Evolutionary conservation across 37 sponge, comb jelly and placozoan genomes (phyloP), one percentile per base, ranked within the genome.

Genomic region (Axinella damicornis): DNA sequence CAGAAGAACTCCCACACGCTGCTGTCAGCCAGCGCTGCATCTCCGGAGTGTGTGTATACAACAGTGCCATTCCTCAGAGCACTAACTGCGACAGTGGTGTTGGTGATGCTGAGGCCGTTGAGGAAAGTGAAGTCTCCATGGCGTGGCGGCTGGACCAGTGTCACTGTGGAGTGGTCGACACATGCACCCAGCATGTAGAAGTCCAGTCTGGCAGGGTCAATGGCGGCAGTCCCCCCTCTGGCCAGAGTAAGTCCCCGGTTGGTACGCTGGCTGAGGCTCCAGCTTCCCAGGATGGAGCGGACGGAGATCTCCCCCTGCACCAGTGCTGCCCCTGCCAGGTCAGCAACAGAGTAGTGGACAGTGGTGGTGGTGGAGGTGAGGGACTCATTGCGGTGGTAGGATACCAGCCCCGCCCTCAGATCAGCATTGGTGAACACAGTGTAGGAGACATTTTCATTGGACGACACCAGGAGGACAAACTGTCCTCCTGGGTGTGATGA

Each of bases 351-450:
- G 76, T 83, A 83, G 65, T 36, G 38, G 61, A 46, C 40, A 0
- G 71, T 27, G 46, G 24, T 22, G 46, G 9, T 37, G 2, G 63
- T 27, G 64, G 40, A 37, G 19, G 57, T 21, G 38, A 20, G 61
- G 38, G 28, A 13, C 28, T 74, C 57, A 5, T 1, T 57, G 2
- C 77, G 85, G 41, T 56, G 33, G 57, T 77, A 85, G 28, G 70
- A 38, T 4, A 85, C 70, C 34, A 28, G 4, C 12, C 85, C 77
- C 14, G 28, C 52, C 2, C 20, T 0, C 0, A 85, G 28, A 13
- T 85, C 77, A 15, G 16, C 53, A 21, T 22, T 60, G 22, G 77
- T 85, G 76, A 85, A 85, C 58, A 19, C 67, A 56, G 85, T 76
- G 57, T 68, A 32, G 13, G n/a, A n/a, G 80, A 53, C 2, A 67